Evolutionary conservation across 1,140 invertebrate species (phyloP), one percentile per base, ranked within the genome.

Genomic region (Dinothrombium tinctorium): DNA sequence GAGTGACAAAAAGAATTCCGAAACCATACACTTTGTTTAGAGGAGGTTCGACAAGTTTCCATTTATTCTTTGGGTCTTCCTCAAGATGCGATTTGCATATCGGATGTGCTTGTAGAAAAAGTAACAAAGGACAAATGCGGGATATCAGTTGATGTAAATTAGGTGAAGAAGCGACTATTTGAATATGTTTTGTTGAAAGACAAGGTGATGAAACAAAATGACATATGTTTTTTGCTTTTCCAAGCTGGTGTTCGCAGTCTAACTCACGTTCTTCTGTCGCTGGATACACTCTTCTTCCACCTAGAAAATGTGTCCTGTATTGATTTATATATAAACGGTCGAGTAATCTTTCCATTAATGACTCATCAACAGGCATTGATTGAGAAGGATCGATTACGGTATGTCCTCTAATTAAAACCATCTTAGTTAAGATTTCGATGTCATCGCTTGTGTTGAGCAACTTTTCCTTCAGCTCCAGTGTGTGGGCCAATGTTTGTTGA

Each of bases 21-120:
- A 47, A 47, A 8, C 17, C 33, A 42, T 43, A 47, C 12, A 47
- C 46, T 20, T 39, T 47, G 21, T 47, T 43, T 32, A 37, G 36
- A 9, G 37, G 35, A 20, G 46, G 46, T 25, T 47, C 46, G 0
- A 44, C 42, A 9, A 47, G 21, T 22, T 47, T 40, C 5, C 39
- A 23, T 15, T 37, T 40, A 11, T 45, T 26, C n/a, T 41, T 28
- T 1, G n/a, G 17, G 4, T 23, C 12, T n/a, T 11, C 45, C 14
- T 36, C 15, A 9, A 20, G 17, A 14, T 24, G 11, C 23, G 17
- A 11, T 14, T 31, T 14, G 28, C 46, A 47, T 19, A 47, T 23
- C 9, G 28, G 38, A 21, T 26, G 21, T 2, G 32, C 14, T n/a
- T 40, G 42, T n/a, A 38, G 37, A 25, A 47, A 47, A n/a, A 46